Conservation (phyloP, 2,113 vertebrate genomes). For the Mustela lutreola region DNA sequence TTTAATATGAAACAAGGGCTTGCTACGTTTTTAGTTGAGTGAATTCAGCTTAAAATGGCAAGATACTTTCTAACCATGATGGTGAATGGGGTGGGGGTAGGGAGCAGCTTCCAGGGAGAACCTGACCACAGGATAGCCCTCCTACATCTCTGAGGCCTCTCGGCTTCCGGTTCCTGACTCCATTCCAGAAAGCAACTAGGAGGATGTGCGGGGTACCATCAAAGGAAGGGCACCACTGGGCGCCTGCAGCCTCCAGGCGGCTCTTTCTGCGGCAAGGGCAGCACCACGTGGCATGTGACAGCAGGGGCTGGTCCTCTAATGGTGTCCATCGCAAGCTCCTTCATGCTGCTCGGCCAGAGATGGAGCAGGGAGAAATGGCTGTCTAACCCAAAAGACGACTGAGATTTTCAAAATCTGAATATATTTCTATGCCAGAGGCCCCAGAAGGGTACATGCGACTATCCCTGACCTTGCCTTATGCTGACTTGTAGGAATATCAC, state of each 20-base stretch:
- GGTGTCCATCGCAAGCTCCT: not conserved
- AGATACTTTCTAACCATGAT: constrained; percentile 8
- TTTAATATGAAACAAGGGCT: constrained; percentile 54
- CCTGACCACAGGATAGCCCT: not conserved
- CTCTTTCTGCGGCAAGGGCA: not conserved
- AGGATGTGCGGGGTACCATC: not conserved
- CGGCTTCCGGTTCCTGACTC: not conserved
- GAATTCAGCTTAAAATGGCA: constrained; percentile 2
- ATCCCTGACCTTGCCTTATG: not conserved
- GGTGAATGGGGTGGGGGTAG: not conserved
- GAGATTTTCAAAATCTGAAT: not conserved
- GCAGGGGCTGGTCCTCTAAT: too few species aligned
- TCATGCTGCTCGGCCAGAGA: not conserved
- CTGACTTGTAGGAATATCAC: constrained; percentile 92
- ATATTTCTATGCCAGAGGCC: not conserved
- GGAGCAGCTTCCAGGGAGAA: not conserved
- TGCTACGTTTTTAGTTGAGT: constrained; percentile 53
- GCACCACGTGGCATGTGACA: accelerated
- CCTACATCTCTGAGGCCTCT: not conserved
- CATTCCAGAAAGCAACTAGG: not conserved
- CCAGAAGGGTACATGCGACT: not conserved
- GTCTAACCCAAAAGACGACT: not conserved
- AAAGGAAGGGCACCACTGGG: not conserved
- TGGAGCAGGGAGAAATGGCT: not conserved
- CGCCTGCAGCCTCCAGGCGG: not conserved